These are phyloP conservation scores for Dolichoris vasculosae DNA, from an alignment of 1,140 invertebrate genomes.

Conservation along the genomic window DNA sequence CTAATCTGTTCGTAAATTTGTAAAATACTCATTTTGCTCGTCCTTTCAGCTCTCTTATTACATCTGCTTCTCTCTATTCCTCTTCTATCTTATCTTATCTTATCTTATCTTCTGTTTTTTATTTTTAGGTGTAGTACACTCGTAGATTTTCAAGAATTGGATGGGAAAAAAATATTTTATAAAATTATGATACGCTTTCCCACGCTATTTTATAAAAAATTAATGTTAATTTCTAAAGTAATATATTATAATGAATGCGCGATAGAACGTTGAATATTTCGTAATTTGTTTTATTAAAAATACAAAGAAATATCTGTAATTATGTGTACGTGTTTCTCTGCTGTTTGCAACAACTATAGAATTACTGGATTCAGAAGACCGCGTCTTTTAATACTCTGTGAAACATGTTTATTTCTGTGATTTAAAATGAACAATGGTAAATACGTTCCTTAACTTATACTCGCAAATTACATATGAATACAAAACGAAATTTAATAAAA, in stretches of 20 bases:
- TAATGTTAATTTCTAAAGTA: constrained; percentile 3
- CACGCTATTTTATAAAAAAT: not conserved
- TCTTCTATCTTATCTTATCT: not conserved
- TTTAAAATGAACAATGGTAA: not conserved
- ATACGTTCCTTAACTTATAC: not conserved
- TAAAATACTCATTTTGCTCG: constrained; percentile 43
- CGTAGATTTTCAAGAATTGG: not conserved
- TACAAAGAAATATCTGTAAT: not conserved
- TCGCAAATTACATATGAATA: not conserved
- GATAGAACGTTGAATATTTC: not conserved
- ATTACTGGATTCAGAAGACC: not conserved
- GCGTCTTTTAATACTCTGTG: not conserved
- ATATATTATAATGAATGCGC: not conserved
- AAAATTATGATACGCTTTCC: constrained; percentile 8
- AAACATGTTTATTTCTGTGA: not conserved
- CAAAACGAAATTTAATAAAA: not conserved
- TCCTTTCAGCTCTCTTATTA: constrained; percentile 9
- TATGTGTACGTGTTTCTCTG: not conserved
- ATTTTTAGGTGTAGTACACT: not conserved
- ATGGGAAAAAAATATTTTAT: not conserved
- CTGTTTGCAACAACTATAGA: not conserved
- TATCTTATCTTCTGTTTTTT: not conserved
- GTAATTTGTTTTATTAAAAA: not conserved
- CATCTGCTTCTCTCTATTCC: not conserved
- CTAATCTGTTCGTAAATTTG: constrained; percentile 48